Percentiles rank a stretch among this genome's conserved stretches.
Conservation (phyloP, 2,888 invertebrate genomes). For the Pachydiplax longipennis region DNA sequence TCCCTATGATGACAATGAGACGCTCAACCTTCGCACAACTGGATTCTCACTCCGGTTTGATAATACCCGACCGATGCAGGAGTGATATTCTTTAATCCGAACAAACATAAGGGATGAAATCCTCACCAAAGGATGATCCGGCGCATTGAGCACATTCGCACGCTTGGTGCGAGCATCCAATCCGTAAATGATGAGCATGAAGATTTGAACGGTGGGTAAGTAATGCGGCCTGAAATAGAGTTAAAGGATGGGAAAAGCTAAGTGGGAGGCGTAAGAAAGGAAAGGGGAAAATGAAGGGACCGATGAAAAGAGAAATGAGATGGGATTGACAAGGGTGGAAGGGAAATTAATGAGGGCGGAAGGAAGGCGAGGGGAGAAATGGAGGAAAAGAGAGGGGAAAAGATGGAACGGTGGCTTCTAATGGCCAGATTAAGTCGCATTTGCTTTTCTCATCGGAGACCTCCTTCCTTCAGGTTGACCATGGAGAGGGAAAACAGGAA, state of each 20-base stretch:
- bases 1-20: no score
- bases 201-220: background rate
- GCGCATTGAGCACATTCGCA: no score
- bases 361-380: background rate
- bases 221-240: background rate
- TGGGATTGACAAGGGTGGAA: background rate
- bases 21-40: no score
- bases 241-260: background rate
- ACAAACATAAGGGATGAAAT: no score
- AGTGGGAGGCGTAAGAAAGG: background rate
- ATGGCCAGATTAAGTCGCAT: slow-evolving; percentile 23
- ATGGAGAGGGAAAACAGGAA: background rate
- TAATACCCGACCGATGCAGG: no score
- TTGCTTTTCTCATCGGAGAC: background rate
- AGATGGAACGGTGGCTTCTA: background rate
- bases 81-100: no score
- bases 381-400: background rate
- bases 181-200: no score
- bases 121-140: no score
- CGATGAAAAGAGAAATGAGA: background rate
- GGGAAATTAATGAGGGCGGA: slow-evolving; percentile 30
- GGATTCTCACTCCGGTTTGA: no score
- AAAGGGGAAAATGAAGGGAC: background rate
- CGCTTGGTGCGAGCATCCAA: no score
- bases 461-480: background rate